A percentile compares a stretch with the other conserved stretches of the same genome.
Evolutionary conservation across 2,888 invertebrate genomes (phyloP).

Genomic region (Cheilosia impressa): DNA sequence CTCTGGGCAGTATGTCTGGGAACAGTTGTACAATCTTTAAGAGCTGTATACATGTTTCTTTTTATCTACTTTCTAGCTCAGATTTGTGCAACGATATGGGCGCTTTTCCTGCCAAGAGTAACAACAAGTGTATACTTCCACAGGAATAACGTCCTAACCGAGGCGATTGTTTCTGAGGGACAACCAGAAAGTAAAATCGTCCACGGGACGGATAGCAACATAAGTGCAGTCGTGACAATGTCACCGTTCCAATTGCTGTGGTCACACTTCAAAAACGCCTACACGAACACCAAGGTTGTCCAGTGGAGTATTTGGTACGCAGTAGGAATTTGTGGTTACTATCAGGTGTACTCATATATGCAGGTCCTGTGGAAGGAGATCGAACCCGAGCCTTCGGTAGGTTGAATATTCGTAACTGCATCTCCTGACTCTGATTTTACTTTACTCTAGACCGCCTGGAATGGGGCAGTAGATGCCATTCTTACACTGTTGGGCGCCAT

Average conservation of each 20-base stretch:
- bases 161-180: constrained; percentile 5
- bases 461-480: constrained; percentile 93
- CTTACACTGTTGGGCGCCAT: constrained; percentile 88
- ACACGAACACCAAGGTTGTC: constrained; percentile 86
- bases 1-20: constrained; percentile 85
- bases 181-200: constrained; percentile 4
- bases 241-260: constrained; percentile 83
- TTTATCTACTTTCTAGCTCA: constrained; percentile 84
- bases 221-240: constrained; percentile 37
- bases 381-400: constrained; percentile 81
- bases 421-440: neutral
- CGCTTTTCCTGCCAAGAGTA: constrained; percentile 87
- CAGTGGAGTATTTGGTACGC: constrained; percentile 93
- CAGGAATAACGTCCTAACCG: constrained; percentile 75
- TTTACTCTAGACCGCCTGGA: constrained; percentile 82
- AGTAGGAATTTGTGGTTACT: constrained; percentile 88
- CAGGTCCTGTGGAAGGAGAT: constrained; percentile 89
- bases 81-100: constrained; percentile 86
- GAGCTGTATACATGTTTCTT: neutral
- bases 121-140: constrained; percentile 88
- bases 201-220: constrained; percentile 79
- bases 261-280: constrained; percentile 86
- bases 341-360: constrained; percentile 89
- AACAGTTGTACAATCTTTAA: neutral
- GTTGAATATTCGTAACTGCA: constrained; percentile 1